These are phyloP conservation scores for Troilus luridus DNA, from an alignment of 2,888 invertebrate genomes.

Conservation along the genomic window DNA sequence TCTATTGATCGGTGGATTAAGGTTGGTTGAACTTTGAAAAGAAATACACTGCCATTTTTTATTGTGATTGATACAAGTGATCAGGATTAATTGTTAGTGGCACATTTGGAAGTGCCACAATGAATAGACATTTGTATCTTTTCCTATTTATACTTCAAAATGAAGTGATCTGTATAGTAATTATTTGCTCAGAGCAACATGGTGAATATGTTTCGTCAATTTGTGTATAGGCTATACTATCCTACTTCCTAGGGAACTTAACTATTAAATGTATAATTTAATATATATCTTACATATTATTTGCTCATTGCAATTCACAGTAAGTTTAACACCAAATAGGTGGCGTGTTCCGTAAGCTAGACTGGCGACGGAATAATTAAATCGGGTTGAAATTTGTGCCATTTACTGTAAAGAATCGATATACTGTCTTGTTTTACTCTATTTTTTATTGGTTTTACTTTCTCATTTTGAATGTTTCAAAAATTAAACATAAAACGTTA, in stretches of 20 bases:
- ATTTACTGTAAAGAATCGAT: constrained; percentile 29
- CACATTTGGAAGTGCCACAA: neutral
- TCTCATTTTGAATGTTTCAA: neutral
- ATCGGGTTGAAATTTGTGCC: constrained; percentile 50
- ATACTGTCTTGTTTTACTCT: neutral
- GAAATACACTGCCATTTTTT: constrained; percentile 62
- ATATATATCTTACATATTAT: constrained; percentile 56
- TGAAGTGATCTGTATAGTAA: constrained; percentile 51
- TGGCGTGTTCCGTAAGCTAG: constrained; percentile 53
- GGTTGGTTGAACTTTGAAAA: constrained; percentile 64
- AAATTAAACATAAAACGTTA: neutral
- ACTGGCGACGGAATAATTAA: constrained; percentile 24
- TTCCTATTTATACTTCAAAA: constrained; percentile 51
- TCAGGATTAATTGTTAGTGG: neutral
- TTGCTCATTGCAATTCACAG: constrained; percentile 64
- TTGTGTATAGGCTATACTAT: constrained; percentile 53
- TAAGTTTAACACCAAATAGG: constrained; percentile 65
- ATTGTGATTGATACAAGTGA: constrained; percentile 59
- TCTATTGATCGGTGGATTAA: constrained; percentile 88
- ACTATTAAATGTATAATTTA: constrained; percentile 53
- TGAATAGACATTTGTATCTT: constrained; percentile 59
- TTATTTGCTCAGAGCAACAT: constrained; percentile 57
- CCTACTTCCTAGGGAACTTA: constrained; percentile 49
- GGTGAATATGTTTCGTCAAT: constrained; percentile 56
- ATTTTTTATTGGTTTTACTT: neutral